Base-by-base conservation (phyloP, 2,797 vertebrate genomes). In the Lutjanus campechanus region DNA sequence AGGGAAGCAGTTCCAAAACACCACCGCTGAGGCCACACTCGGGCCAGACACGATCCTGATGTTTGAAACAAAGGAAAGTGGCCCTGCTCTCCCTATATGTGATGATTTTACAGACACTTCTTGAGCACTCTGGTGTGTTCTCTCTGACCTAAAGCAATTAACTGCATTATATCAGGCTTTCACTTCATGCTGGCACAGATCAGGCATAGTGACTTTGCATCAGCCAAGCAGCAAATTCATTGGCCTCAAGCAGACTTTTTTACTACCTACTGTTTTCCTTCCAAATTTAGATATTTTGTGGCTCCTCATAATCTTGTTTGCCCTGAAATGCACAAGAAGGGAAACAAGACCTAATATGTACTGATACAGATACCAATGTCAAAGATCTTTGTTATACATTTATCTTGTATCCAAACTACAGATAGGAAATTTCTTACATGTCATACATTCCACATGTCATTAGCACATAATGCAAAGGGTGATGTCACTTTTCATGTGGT, bases 121-220 rank as follows among this genome's bases (percentile, higher is more conserved):
- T 79, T 74, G 53, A 75, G 41, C 40, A 56, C 77, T 76, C 11
- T 51, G 29, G 22, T 44, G 19, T 77, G 20, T 76, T 73, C 29
- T 67, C 51, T 65, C 49, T 85, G 83, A 81, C 79, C 75, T 75
- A 11, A 84, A 82, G n/a, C 73, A 83, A 80, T 88, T 80, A 74
- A 84, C 69, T 53, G 40, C 64, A 85, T 83, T 81, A 88, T 70
- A 70, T 61, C 56, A 64, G 73, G 54, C 63, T 46, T 80, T 70
- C 69, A 55, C 71, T 77, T 88, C 66, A 76, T 22, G 75, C 87
- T 85, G 85, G 68, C 65, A 78, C 73, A 69, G 62, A 77, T 81
- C 79, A 82, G 70, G 56, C 70, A 43, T 3, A 66, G 78, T 69
- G 75, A 78, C 65, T 86, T 79, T 75, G 66, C 70, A 73, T 77